Conservation (phyloP, 2,888 invertebrate genomes). For the Drosophila longiperda region DNA sequence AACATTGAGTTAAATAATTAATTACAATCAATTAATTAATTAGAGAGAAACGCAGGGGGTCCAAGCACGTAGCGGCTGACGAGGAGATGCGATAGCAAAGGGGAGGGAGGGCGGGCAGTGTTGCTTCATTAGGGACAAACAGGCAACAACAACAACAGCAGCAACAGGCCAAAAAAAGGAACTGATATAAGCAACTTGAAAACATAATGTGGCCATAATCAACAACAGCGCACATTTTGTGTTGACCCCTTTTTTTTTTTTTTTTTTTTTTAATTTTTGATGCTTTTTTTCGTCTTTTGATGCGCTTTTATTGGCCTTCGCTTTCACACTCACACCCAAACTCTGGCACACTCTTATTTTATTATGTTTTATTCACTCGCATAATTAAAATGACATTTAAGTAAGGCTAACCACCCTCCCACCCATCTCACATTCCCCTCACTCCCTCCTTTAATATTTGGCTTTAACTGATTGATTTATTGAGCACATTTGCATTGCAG, state of each 20-base stretch:
- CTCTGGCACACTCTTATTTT: constrained; percentile 19
- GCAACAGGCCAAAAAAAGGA: constrained; percentile 16
- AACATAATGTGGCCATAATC: constrained; percentile 73
- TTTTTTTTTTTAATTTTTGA: neutral
- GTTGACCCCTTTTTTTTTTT: constrained; percentile 19
- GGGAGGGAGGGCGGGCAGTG: constrained; percentile 18
- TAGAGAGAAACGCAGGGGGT: constrained; percentile 64
- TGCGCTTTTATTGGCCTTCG: constrained; percentile 38
- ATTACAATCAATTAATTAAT: constrained; percentile 83
- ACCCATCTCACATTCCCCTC: neutral
- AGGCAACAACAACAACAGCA: constrained; percentile 28
- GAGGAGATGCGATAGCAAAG: neutral
- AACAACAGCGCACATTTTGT: constrained; percentile 51
- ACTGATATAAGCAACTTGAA: constrained; percentile 53
- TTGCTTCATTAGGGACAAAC: constrained; percentile 61
- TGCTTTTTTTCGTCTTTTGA: constrained; percentile 1
- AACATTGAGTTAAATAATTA: constrained; percentile 79
- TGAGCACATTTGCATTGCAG: neutral
- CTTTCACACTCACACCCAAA: constrained; percentile 10
- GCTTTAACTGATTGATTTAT: constrained; percentile 56
- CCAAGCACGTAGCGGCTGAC: neutral
- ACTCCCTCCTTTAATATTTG: constrained; percentile 8
- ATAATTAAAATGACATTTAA: constrained; percentile 64
- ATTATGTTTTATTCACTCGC: constrained; percentile 57
- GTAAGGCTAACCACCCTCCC: neutral